Evolutionary conservation across 2,797 vertebrate species (phyloP).

Genomic region (Rhodeus uyekii): DNA sequence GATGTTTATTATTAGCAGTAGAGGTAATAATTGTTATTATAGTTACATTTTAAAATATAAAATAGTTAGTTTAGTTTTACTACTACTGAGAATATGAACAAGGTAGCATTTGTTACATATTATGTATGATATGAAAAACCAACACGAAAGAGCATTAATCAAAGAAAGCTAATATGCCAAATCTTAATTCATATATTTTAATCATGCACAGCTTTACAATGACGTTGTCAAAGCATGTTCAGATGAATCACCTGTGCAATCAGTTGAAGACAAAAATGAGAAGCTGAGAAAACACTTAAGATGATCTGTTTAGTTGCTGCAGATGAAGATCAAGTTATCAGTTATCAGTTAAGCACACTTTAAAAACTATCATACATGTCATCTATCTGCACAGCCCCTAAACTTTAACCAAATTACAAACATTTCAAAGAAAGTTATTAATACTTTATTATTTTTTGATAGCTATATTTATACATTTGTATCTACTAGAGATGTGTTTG

Average conservation of each 20-base stretch:
- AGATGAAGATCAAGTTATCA: background rate
- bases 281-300: background rate
- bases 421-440: too few relatives aligned
- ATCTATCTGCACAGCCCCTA: background rate
- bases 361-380: background rate
- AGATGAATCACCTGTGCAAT: background rate
- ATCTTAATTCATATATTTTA: background rate
- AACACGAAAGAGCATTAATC: background rate
- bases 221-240: background rate
- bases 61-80: background rate
- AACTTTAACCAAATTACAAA: background rate
- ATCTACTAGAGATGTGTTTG: too few relatives aligned
- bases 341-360: background rate
- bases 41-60: background rate
- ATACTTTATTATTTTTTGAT: too few relatives aligned
- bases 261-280: too few relatives aligned
- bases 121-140: background rate
- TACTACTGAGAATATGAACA: background rate
- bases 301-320: background rate
- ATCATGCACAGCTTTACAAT: background rate
- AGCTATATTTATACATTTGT: too few relatives aligned
- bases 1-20: background rate
- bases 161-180: background rate
- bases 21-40: background rate
- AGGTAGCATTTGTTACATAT: background rate